Base-by-base conservation (phyloP, 2,888 invertebrate species). In the Drosophila borealis region DNA sequence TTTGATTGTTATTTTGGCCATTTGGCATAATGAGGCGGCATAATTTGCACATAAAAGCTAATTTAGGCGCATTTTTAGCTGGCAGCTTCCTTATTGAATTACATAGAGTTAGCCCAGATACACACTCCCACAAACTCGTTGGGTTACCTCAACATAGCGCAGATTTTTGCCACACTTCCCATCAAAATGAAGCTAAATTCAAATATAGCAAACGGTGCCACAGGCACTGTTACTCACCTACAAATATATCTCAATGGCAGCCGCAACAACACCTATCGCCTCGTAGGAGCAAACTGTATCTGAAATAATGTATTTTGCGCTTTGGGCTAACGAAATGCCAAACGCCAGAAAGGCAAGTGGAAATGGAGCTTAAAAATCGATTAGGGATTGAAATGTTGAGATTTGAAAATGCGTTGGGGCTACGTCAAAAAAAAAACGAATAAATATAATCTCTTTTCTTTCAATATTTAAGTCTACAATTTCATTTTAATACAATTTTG, bases 11-110 rank as follows among this genome's bases (percentile, higher is more conserved):
- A 80, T 82, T 71, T 76, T 64, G 71, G 67, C 78, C 81, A 80
- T 82, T 82, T 67, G 80, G 80, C 68, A 81, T 82, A 81, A 83
- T 83, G 81, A 82, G 83, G 78, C 81, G 59, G 81, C 73, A 82
- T 83, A 81, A 82, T 82, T 80, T 84, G 55, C 81, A 70, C 74
- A 84, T 84, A 76, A 82, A 82, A 70, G 56, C 70, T 74, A 74
- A 78, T 76, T 80, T 74, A 78, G 68, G 69, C 76, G 62, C 70
- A 84, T 73, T 81, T 82, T 75, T 78, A 81, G 78, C 78, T 74
- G 70, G 29, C 56, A 60, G 63, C 64, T 78, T 70, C 50, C 75
- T 80, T 74, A 81, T 82, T 81, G 76, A 84, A 84, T 80, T 76
- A 71, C 75, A 65, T 50, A 41, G 42, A 50, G 45, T 39, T 53